These are phyloP conservation scores for Palythoa grandiflora DNA, from an alignment of 92 coral and sea anemone species.

Conservation along the genomic window DNA sequence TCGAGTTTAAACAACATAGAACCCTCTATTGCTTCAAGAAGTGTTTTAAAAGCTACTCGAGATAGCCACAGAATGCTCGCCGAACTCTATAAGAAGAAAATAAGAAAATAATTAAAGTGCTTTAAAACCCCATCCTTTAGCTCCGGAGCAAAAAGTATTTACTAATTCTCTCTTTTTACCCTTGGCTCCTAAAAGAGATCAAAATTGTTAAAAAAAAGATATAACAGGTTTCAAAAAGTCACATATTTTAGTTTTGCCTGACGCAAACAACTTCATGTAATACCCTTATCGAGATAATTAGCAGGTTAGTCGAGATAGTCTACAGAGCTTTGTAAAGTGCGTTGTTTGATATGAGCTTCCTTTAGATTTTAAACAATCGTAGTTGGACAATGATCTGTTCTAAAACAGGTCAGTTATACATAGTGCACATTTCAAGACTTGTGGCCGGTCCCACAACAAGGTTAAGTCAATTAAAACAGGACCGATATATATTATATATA, in stretches of 20 bases:
- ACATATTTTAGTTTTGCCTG: too few relatives aligned
- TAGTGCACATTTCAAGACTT: not conserved
- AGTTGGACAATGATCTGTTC: not conserved
- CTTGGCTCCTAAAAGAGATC: not conserved
- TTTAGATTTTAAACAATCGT: too few relatives aligned
- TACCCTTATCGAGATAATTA: not conserved
- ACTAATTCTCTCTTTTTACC: not conserved
- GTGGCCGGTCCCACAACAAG: not conserved
- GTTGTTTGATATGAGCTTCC: too few relatives aligned
- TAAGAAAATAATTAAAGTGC: not conserved
- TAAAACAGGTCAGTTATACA: not conserved
- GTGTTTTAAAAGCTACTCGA: not conserved
- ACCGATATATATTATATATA: not conserved
- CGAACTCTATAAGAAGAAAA: not conserved
- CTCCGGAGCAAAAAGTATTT: not conserved
- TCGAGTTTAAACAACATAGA: not conserved
- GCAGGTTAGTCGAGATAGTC: not conserved
- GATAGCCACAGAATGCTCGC: not conserved
- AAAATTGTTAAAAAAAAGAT: not conserved
- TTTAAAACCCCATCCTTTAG: not conserved
- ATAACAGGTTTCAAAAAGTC: not conserved
- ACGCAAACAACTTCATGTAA: not conserved
- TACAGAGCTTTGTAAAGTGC: not conserved
- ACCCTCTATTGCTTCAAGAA: not conserved
- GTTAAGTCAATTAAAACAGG: not conserved